A percentile compares a stretch with the other conserved stretches of the same genome.
These are phyloP conservation scores for Vesta saturnalis DNA, from an alignment of 2,888 invertebrate species.

Conservation along the genomic window DNA sequence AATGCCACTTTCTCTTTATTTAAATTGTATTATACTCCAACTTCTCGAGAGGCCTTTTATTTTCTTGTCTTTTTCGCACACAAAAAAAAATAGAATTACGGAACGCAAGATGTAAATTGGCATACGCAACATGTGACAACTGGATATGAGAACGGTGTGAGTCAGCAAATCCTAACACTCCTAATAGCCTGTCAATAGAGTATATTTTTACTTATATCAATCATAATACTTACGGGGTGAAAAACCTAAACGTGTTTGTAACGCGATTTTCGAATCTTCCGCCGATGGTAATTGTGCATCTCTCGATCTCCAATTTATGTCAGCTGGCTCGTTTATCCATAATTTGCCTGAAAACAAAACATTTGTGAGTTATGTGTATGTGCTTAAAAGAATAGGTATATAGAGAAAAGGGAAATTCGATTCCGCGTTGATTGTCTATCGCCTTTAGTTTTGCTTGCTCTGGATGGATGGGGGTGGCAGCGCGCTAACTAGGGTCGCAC, in stretches of 20 bases:
- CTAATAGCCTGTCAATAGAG: conserved; percentile 60
- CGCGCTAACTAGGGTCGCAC: conserved; percentile 63
- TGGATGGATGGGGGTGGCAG: conserved; percentile 46
- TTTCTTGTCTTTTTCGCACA: conserved; percentile 28
- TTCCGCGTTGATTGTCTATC: conserved; percentile 40
- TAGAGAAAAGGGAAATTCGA: conserved; percentile 22
- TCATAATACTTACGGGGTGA: conserved; percentile 62
- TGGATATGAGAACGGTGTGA: conserved; percentile 56
- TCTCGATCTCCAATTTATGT: conserved; percentile 62
- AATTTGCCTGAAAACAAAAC: conserved; percentile 60
- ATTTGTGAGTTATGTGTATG: background rate
- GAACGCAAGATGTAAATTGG: conserved; percentile 25
- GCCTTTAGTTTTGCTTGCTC: conserved; percentile 42
- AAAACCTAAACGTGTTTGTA: conserved; percentile 62
- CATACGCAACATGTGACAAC: conserved; percentile 57
- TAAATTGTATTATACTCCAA: conserved; percentile 63
- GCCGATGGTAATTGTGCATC: conserved; percentile 60
- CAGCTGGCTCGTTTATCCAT: conserved; percentile 61
- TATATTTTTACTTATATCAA: conserved; percentile 54
- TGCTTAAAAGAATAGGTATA: background rate
- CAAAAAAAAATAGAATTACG: conserved; percentile 41
- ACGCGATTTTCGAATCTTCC: conserved; percentile 62
- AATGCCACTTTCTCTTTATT: conserved; percentile 60
- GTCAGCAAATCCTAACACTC: conserved; percentile 55
- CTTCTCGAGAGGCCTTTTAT: conserved; percentile 39